Percentiles rank a stretch among this genome's conserved stretches.
These are phyloP conservation scores for Dendrocopos noguchii DNA, from an alignment of 2,113 vertebrate genomes.

Conservation along the genomic window DNA sequence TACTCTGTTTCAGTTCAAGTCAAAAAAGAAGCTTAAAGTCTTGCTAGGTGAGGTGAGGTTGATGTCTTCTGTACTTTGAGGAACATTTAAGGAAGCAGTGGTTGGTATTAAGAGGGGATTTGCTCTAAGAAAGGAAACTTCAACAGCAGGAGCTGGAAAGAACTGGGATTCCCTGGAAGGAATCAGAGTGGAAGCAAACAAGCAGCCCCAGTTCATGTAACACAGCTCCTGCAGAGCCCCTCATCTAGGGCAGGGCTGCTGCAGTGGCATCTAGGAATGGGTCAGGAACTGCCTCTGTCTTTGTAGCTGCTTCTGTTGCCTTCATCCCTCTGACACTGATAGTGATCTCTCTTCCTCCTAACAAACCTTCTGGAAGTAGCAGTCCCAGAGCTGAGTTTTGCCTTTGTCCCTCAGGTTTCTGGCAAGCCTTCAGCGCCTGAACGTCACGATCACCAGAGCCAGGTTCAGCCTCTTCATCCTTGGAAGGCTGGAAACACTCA, in stretches of 20 bases:
- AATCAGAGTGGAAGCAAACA: background rate
- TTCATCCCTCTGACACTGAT: background rate
- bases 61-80: constrained; percentile 10
- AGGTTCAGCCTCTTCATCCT: constrained; percentile 88
- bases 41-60: constrained; percentile 54
- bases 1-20: constrained; percentile 21
- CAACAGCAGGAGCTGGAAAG: background rate
- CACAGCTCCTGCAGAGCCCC: background rate
- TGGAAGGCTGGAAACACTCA: constrained; percentile 82
- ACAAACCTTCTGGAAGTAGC: background rate
- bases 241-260: background rate
- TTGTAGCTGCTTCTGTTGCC: background rate
- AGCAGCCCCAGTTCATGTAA: background rate
- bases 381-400: background rate
- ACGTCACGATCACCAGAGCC: constrained; percentile 88
- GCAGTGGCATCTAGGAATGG: background rate
- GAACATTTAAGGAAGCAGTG: background rate
- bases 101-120: constrained; percentile 37
- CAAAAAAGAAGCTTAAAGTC: constrained; percentile 48
- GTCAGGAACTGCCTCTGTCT: background rate
- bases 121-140: constrained; percentile 38
- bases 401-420: constrained; percentile 78
- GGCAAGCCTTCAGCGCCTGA: constrained; percentile 84
- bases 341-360: background rate
- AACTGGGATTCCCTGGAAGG: constrained; percentile 23